A percentile compares a stretch with the other conserved stretches of the same genome.
These are phyloP conservation scores for Diorhabda carinulata DNA, from an alignment of 1,140 invertebrate genomes.

Conservation along the genomic window DNA sequence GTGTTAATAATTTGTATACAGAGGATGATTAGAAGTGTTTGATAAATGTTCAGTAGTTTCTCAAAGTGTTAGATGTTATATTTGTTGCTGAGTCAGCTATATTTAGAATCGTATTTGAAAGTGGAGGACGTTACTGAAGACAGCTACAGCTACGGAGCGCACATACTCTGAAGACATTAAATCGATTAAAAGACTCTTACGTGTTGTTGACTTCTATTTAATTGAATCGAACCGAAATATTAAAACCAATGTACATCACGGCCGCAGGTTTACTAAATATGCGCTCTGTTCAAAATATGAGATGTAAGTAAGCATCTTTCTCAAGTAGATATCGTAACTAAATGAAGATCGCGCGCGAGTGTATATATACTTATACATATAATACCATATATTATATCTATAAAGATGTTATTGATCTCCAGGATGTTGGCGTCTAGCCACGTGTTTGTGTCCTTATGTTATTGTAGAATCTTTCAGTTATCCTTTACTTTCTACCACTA, in stretches of 20 bases:
- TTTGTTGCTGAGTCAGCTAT: slow-evolving; percentile 25
- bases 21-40: slow-evolving; percentile 26
- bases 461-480: slow-evolving; percentile 46
- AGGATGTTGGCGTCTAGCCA: slow-evolving; percentile 38
- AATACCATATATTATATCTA: background rate
- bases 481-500: slow-evolving; percentile 45
- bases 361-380: slow-evolving; percentile 16
- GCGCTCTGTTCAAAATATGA: slow-evolving; percentile 41
- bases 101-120: slow-evolving; percentile 15
- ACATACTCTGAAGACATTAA: slow-evolving; percentile 15
- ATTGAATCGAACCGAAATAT: background rate
- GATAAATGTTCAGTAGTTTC: slow-evolving; percentile 32
- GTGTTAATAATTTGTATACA: slow-evolving; percentile 23
- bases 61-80: slow-evolving; percentile 31
- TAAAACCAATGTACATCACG: slow-evolving; percentile 15
- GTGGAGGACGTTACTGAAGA: slow-evolving; percentile 8
- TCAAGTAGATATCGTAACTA: slow-evolving; percentile 30
- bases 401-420: slow-evolving; percentile 41
- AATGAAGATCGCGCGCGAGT: slow-evolving; percentile 33
- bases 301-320: slow-evolving; percentile 42
- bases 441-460: slow-evolving; percentile 43
- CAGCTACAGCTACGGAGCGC: slow-evolving; percentile 15
- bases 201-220: slow-evolving; percentile 11
- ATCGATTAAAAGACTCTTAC: slow-evolving; percentile 25
- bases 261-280: slow-evolving; percentile 35